phyloP scores from a whole-genome alignment of 2,888 invertebrate genomes.

The Marasmarcha lunaedactyla region DNA sequence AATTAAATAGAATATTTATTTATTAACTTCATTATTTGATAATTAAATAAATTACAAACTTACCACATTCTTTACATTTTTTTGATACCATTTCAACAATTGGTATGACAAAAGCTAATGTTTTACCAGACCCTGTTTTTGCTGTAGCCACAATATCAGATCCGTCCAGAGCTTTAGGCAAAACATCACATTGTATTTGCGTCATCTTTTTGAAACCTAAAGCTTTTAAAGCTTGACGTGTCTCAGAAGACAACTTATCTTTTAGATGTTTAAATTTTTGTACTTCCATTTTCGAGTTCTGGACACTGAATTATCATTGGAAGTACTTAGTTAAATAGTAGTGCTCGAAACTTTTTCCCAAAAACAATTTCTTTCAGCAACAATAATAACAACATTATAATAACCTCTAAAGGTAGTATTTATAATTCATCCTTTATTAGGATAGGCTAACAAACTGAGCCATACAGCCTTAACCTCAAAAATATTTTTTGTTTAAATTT shows the following conservation, averaged over 20 bases:
- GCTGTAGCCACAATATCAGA: conserved; percentile 94
- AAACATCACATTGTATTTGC: conserved; percentile 88
- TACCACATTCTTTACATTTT: conserved; percentile 11
- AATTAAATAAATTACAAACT: background rate
- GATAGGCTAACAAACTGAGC: no score
- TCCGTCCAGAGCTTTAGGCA: conserved; percentile 89
- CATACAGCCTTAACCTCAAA: no score
- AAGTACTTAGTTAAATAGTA: no score
- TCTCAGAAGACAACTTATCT: conserved; percentile 77
- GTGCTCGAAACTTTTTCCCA: no score
- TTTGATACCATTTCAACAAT: conserved; percentile 90
- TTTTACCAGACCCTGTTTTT: conserved; percentile 97
- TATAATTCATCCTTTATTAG: no score
- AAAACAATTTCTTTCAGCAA: no score
- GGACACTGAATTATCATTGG: no score
- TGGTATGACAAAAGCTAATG: conserved; percentile 94
- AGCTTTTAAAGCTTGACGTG: conserved; percentile 79
- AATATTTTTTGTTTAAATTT: no score
- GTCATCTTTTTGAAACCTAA: conserved; percentile 96
- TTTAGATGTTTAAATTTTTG: conserved; percentile 65
- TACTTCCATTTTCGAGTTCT: conserved; percentile 19
- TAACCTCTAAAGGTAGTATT: no score
- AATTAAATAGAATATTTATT: conserved; percentile 1
- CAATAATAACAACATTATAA: no score
- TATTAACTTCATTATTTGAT: background rate